phyloP scores from a whole-genome alignment of 1,140 invertebrate genomes.

The Scaptodrosophila lebanonensis region DNA sequence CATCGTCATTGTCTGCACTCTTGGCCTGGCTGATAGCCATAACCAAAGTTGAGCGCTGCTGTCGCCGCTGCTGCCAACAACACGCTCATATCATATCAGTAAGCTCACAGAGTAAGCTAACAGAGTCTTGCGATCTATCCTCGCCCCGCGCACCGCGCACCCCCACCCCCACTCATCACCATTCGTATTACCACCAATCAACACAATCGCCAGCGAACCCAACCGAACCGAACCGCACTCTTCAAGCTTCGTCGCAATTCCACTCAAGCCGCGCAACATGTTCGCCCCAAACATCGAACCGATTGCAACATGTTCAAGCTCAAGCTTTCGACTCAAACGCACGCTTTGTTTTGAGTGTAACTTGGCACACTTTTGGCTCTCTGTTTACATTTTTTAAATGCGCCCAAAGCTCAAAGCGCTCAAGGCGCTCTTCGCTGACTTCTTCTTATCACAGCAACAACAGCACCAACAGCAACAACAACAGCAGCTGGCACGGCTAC shows the following conservation, averaged over 20 bases:
- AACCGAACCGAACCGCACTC: too few relatives aligned
- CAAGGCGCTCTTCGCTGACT: not conserved
- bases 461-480: too few relatives aligned
- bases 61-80: conserved; percentile 10
- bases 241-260: conserved; percentile 4
- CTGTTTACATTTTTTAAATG: conserved; percentile 31
- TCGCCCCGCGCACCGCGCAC: not conserved
- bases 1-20: too few relatives aligned
- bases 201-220: conserved; percentile 11
- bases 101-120: too few relatives aligned
- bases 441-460: too few relatives aligned
- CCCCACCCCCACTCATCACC: not conserved
- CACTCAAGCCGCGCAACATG: conserved; percentile 30
- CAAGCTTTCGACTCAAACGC: not conserved
- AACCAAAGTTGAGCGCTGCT: too few relatives aligned
- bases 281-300: not conserved
- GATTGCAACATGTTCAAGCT: conserved; percentile 33
- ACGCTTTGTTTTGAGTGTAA: conserved; percentile 30
- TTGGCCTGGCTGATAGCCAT: too few relatives aligned
- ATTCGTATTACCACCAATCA: conserved; percentile 6
- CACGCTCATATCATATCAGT: conserved; percentile 26
- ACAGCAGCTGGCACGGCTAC: too few relatives aligned
- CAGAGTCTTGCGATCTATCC: too few relatives aligned
- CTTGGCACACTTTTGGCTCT: conserved; percentile 8
- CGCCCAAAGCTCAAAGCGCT: conserved; percentile 28